Evolutionary conservation across 2,113 vertebrate species (phyloP).

Genomic region (Lepisosteus osseus): DNA sequence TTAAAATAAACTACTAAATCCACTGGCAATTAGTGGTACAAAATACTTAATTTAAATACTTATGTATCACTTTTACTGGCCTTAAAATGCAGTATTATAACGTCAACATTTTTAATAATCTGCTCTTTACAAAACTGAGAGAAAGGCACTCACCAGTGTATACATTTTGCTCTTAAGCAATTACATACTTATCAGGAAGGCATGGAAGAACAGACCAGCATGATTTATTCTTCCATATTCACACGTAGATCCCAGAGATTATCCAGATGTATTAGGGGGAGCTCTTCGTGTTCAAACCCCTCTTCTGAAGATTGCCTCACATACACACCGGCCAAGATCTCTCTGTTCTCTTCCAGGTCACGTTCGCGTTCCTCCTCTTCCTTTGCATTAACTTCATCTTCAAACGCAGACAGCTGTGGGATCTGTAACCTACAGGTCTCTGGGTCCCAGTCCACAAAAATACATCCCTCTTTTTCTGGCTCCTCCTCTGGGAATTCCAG

Average conservation of each 20-base stretch:
- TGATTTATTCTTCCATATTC: slow-evolving; percentile 18
- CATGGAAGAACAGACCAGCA: neutral
- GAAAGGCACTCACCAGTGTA: too few species aligned
- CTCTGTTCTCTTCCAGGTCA: neutral
- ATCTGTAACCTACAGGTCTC: slow-evolving; percentile 52
- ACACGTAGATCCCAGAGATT: slow-evolving; percentile 64
- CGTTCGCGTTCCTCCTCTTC: neutral
- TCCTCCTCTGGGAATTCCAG: neutral
- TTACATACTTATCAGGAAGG: too few species aligned
- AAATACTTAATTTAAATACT: too few species aligned
- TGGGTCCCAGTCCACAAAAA: slow-evolving; percentile 65
- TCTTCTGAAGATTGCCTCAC: slow-evolving; percentile 36
- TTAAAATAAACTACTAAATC: too few species aligned
- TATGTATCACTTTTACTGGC: too few species aligned
- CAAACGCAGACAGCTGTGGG: slow-evolving; percentile 40
- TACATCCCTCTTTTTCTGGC: slow-evolving; percentile 26
- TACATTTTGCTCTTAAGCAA: too few species aligned
- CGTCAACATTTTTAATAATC: too few species aligned
- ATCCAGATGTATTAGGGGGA: slow-evolving; percentile 56
- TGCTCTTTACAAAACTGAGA: too few species aligned
- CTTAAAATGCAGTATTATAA: too few species aligned
- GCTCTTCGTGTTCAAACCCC: slow-evolving; percentile 40
- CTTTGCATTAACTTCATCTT: slow-evolving; percentile 31
- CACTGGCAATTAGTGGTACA: too few species aligned
- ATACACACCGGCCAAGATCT: slow-evolving; percentile 56